phyloP scores from a whole-genome alignment of 2,113 vertebrate species.

The Balaenoptera acutorostrata region DNA sequence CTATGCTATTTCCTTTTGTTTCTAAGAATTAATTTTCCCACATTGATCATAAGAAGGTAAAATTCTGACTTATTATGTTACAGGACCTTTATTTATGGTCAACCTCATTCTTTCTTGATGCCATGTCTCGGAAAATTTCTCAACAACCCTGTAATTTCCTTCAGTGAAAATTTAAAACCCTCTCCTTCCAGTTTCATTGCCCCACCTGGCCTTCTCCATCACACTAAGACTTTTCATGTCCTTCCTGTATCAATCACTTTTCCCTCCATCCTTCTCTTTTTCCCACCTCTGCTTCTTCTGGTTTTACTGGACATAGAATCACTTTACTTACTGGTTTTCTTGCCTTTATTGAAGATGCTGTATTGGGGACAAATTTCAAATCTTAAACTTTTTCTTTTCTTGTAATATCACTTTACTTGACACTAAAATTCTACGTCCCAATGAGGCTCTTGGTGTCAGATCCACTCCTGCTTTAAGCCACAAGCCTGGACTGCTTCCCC shows the following conservation, averaged over 20 bases:
- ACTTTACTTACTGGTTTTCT: background rate
- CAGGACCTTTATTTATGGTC: background rate
- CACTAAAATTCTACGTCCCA: background rate
- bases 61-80: background rate
- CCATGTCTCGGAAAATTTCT: background rate
- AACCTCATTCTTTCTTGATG: background rate
- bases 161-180: background rate
- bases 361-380: background rate
- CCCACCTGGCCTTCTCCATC: background rate
- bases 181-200: background rate
- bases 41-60: slow-evolving; percentile 26
- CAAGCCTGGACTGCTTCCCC: background rate
- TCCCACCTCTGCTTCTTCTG: background rate
- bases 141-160: background rate
- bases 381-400: background rate
- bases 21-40: slow-evolving; percentile 29
- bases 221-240: fast-evolving
- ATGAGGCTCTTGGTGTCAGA: background rate
- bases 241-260: fast-evolving
- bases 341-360: background rate
- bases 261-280: too few species aligned
- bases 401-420: background rate
- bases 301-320: background rate
- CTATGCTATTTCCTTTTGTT: background rate
- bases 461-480: too few species aligned